Base-by-base conservation (phyloP, 2,113 vertebrate genomes). In the Alectura lathami region DNA sequence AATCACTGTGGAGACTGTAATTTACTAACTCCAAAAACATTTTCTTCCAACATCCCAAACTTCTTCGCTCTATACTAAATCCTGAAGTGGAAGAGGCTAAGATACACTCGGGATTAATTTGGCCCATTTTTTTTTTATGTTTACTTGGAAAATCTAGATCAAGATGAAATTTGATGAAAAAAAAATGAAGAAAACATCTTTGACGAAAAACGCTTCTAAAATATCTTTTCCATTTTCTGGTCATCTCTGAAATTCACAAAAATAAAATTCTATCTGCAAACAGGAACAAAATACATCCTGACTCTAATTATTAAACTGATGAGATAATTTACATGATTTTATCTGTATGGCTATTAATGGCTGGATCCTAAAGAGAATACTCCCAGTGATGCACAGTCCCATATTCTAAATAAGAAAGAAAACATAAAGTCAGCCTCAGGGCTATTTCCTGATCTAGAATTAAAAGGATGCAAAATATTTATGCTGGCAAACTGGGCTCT, bases 81-180 rank as follows among this genome's bases (percentile, higher is more conserved):
- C 47, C 21, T 80, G 77, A 64, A 43, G 21, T 60, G 21, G 12
- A 83, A 86, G 34, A 83, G 60, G 30, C 47, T 80, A 77, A 94
- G 18, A 69, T 77, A 86, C 89, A 70, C 67, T 76, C 0, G 29
- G 78, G 93, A 95, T 83, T 95, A 83, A 88, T 93, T 94, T 91
- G 87, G 38, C 21, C 51, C 38, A 59, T 72, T 67, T 59, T 85
- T 74, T 83, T 86, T 43, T 64, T 74, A 36, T 89, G 72, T 91
- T 96, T 94, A 83, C 63, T 94, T 67, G 79, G 91, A 94, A 94
- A 94, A 89, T 59, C 72, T 83, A 50, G 32, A 89, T 38, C 63
- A 70, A 86, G 62, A 86, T 30, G 38, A 81, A 89, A 88, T 54
- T 67, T 54, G 45, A 77, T 80, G 66, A 2, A 66, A 93, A 62